Conservation (phyloP, 2,797 vertebrate genomes). For the Phoeniculus purpureus region DNA sequence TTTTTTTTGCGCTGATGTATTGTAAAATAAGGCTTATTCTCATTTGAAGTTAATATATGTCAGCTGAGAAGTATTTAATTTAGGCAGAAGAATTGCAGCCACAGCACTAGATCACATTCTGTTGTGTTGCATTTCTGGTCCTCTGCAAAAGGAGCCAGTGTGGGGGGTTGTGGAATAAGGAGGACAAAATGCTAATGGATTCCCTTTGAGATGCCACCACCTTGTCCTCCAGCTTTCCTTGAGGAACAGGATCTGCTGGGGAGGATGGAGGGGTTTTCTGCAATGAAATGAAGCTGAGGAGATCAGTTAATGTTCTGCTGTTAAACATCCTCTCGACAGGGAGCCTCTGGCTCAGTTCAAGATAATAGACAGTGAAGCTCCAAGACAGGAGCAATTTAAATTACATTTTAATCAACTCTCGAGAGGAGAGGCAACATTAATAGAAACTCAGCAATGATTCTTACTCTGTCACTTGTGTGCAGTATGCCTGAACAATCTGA, state of each 20-base stretch:
- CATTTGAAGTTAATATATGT: not conserved
- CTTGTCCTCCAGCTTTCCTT: not conserved
- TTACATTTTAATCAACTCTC: slow-evolving; percentile 68
- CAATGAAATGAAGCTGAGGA: not conserved
- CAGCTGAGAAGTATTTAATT: not conserved
- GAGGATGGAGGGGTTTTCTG: slow-evolving; percentile 20
- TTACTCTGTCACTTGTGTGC: not conserved
- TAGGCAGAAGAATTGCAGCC: not conserved
- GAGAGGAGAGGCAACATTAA: slow-evolving; percentile 45
- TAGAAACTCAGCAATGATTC: slow-evolving; percentile 56
- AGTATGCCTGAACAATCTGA: slow-evolving; percentile 29
- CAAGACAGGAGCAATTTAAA: slow-evolving; percentile 52
- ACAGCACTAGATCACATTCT: slow-evolving; percentile 19
- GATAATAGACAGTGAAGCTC: slow-evolving; percentile 49
- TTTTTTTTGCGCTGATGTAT: not conserved
- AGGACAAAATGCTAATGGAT: not conserved
- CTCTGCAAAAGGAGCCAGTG: not conserved
- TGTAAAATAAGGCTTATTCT: not conserved
- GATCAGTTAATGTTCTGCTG: slow-evolving; percentile 10
- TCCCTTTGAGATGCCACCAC: slow-evolving; percentile 11
- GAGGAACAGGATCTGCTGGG: slow-evolving; percentile 2
- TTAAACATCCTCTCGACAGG: slow-evolving; percentile 13
- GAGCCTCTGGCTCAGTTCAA: slow-evolving; percentile 24
- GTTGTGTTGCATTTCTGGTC: not conserved
- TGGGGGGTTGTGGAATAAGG: not conserved